phyloP scores from a whole-genome alignment of 2,113 vertebrate species.

The Psephotus haematonotus region DNA sequence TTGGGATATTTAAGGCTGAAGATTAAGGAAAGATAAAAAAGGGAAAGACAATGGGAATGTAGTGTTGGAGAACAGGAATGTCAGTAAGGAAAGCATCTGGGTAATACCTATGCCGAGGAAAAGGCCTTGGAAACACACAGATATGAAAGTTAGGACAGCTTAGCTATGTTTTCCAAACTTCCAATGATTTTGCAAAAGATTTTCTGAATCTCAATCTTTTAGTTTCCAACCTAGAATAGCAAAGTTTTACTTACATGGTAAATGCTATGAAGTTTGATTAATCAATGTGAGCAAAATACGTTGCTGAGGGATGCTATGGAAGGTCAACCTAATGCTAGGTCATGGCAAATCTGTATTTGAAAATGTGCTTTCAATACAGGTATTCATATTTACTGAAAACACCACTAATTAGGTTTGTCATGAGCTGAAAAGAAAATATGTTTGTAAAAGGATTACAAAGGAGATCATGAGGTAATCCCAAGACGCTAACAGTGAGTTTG shows the following conservation, averaged over 20 bases:
- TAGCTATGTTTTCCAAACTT: neutral
- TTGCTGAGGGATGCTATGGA: neutral
- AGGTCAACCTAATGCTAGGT: constrained; percentile 1
- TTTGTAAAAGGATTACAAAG: constrained; percentile 63
- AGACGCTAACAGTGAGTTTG: constrained; percentile 29
- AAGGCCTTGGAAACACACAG: neutral
- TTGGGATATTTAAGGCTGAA: neutral
- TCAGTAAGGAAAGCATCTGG: neutral
- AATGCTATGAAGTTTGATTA: neutral
- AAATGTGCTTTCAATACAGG: constrained; percentile 7
- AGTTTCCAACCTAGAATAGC: neutral
- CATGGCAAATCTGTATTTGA: constrained; percentile 28
- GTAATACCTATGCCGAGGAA: neutral
- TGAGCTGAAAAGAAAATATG: constrained; percentile 59
- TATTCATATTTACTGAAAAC: constrained; percentile 50
- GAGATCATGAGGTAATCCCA: constrained; percentile 52
- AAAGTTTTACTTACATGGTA: neutral
- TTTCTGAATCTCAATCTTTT: neutral
- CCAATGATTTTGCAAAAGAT: neutral
- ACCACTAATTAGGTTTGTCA: constrained; percentile 38
- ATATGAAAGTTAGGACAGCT: neutral
- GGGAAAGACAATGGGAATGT: neutral
- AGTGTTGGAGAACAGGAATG: neutral
- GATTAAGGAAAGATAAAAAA: neutral
- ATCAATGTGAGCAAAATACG: neutral